phyloP scores from a whole-genome alignment of 2,797 vertebrate genomes.

The Protonibea diacanthus region DNA sequence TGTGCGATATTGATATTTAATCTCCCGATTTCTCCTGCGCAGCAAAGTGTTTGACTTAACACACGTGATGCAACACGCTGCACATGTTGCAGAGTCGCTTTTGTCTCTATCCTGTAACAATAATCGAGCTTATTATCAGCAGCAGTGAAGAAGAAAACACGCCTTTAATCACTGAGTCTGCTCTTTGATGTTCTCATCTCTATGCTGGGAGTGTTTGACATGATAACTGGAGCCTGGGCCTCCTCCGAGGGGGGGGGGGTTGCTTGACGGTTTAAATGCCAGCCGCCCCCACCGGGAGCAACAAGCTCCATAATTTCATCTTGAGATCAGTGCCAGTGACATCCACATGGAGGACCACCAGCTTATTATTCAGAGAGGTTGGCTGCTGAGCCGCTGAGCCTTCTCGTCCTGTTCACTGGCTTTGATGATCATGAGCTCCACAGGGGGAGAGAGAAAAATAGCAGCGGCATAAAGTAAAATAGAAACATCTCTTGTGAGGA shows the following conservation, averaged over 20 bases:
- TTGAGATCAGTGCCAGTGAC: slow-evolving; percentile 31
- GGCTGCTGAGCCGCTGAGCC: slow-evolving; percentile 20
- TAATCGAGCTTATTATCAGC: slow-evolving; percentile 49
- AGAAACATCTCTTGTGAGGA: slow-evolving; percentile 50
- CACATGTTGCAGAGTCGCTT: slow-evolving; percentile 31
- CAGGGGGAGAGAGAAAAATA: slow-evolving; percentile 2
- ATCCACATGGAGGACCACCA: slow-evolving; percentile 48
- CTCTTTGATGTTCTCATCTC: slow-evolving; percentile 54
- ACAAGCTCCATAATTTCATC: slow-evolving; percentile 24
- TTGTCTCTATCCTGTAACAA: slow-evolving; percentile 38
- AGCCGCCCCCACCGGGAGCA: slow-evolving; percentile 23
- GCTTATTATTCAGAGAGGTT: slow-evolving; percentile 51
- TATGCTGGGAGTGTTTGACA: slow-evolving; percentile 51
- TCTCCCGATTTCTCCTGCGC: slow-evolving; percentile 38
- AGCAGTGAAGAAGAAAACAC: slow-evolving; percentile 38
- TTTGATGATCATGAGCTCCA: slow-evolving; percentile 58
- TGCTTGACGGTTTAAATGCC: slow-evolving; percentile 56
- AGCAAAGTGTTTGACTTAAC: slow-evolving; percentile 50
- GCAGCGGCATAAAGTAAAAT: slow-evolving; percentile 26
- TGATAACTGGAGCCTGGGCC: slow-evolving; percentile 52
- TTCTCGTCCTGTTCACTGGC: slow-evolving; percentile 25
- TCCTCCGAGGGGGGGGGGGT: slow-evolving; percentile 45
- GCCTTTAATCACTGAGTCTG: slow-evolving; percentile 51
- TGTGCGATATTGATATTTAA: slow-evolving; percentile 40
- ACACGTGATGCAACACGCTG: slow-evolving; percentile 58